These are phyloP conservation scores for Athene noctua DNA, from an alignment of 2,113 vertebrate genomes.

Conservation along the genomic window DNA sequence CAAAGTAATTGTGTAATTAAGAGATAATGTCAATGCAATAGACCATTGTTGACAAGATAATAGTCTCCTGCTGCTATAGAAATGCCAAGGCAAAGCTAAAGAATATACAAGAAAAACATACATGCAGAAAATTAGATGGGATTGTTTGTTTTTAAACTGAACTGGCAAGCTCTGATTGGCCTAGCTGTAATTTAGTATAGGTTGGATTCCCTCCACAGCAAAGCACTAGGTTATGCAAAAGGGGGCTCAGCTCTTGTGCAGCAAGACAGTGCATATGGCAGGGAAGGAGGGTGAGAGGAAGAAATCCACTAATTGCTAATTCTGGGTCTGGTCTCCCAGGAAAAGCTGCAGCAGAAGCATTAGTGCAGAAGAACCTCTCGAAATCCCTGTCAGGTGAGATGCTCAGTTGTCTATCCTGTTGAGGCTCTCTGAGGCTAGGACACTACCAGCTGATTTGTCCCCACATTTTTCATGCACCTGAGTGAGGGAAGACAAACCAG, in stretches of 20 bases:
- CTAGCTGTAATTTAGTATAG: background rate
- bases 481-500: background rate
- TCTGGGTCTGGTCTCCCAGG: background rate
- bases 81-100: conserved; percentile 63
- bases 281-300: background rate
- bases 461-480: background rate
- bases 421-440: background rate
- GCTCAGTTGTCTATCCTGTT: background rate
- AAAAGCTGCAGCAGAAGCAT: background rate
- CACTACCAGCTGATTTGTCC: background rate
- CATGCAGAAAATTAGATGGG: conserved; percentile 28
- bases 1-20: conserved; percentile 78
- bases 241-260: background rate
- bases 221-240: background rate
- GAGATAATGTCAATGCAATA: conserved; percentile 75
- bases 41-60: conserved; percentile 77
- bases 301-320: background rate
- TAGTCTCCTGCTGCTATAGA: conserved; percentile 64
- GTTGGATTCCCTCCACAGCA: background rate
- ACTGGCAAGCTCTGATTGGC: conserved; percentile 16
- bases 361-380: background rate
- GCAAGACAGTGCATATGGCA: background rate
- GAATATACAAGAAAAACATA: conserved; percentile 46
- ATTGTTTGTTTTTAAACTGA: conserved; percentile 40
- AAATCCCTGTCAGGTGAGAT: background rate